Percentiles rank a stretch among this genome's conserved stretches.
These are phyloP conservation scores for Drosophila paramelanica DNA, from an alignment of 2,888 invertebrate species.

Conservation along the genomic window DNA sequence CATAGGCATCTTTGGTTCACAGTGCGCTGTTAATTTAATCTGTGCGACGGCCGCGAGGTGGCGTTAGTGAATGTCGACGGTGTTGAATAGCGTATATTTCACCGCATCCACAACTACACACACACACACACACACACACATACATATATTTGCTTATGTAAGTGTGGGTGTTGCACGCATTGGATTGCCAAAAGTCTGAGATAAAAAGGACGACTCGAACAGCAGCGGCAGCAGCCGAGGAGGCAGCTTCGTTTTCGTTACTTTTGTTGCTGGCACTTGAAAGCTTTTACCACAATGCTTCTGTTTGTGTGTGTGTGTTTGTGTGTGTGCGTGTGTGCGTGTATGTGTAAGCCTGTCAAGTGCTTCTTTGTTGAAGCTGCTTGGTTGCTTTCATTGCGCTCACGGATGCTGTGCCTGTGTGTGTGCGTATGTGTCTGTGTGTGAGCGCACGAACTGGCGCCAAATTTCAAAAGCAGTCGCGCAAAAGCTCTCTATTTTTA, in stretches of 20 bases:
- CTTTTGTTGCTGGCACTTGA: constrained; percentile 74
- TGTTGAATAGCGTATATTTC: constrained; percentile 66
- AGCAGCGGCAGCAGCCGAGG: constrained; percentile 22
- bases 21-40: constrained; percentile 82
- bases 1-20: constrained; percentile 55
- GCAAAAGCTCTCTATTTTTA: constrained; percentile 70
- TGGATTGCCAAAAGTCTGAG: constrained; percentile 62
- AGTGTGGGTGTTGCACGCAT: constrained; percentile 56
- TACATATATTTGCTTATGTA: constrained; percentile 29
- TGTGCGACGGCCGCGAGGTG: constrained; percentile 82
- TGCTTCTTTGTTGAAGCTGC: constrained; percentile 71
- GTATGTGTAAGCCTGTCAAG: constrained; percentile 58
- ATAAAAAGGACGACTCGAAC: constrained; percentile 56
- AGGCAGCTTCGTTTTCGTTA: constrained; percentile 55
- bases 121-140: constrained; percentile 14
- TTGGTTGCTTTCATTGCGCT: constrained; percentile 41
- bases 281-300: constrained; percentile 75
- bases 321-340: constrained; percentile 19
- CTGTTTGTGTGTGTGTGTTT: constrained; percentile 19
- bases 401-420: constrained; percentile 41
- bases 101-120: constrained; percentile 50
- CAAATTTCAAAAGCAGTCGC: constrained; percentile 77
- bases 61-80: constrained; percentile 71
- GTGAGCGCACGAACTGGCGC: constrained; percentile 58
- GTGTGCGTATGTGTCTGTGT: constrained; percentile 12